Base-by-base conservation (phyloP, 2,797 vertebrate genomes). In the Pseudomugil tenellus region DNA sequence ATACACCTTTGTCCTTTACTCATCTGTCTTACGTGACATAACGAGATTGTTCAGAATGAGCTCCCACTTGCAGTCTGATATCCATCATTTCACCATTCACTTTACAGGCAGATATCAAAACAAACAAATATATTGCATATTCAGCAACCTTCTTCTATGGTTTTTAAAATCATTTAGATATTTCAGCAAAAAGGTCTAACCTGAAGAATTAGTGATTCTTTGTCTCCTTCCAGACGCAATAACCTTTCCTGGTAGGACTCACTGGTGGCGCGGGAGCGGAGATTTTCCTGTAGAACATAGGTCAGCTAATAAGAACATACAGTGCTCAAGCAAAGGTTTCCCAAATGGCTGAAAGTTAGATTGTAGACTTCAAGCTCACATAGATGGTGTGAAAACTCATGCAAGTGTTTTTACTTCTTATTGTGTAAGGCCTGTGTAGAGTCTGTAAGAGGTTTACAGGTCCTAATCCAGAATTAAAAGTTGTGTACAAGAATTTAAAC, bases 141-240 rank as follows among this genome's bases (percentile, higher is more conserved):
- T 5, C 32, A 74, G 32, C 4, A 67, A 10, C 23, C 10, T 55
- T 37, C 72, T 46, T 37, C 54, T 39, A 57, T 26, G 26, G 39
- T 19, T 48, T 55, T 16, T 6, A 11, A 41, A 26, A 14, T 26
- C 23, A 51, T 16, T 14, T n/a, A 19, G 6, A 52, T 52, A 26
- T 52, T 49, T 3, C 31, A 12, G 34, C 17, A 17, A 35, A 37
- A 55, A 23, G 5, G 28, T 78, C 90, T 88, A 89, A 98, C 98
- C 97, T 99, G 97, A 63, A 98, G 87, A 84, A 98, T 95, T 54
- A 99, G 94, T 0, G 97, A 98, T 78, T 99, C 97, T 90, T 98
- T 98, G 89, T 99, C 97, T 59, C 95, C 97, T 90, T 99, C 98
- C 92, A 99, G 92, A 83, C 97, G 96, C 60, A 95, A 92, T 92